Base-by-base conservation (phyloP, 2,797 vertebrate species). In the Buceros bicornis region DNA sequence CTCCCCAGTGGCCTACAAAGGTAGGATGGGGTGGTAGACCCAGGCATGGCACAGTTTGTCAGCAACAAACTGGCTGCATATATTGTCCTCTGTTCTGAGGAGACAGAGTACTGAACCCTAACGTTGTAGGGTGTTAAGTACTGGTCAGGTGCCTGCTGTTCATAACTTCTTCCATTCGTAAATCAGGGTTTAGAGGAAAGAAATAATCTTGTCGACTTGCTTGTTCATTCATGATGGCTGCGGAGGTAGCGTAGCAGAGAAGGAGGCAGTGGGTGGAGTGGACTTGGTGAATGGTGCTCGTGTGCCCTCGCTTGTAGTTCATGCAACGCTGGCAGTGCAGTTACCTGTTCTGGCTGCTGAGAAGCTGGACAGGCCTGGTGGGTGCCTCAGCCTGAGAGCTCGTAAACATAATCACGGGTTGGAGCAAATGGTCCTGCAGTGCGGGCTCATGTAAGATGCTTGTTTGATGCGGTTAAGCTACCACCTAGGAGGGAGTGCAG, bases 341-440 rank as follows among this genome's bases (percentile, higher is more conserved):
- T 28, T 79, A 35, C 29, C 47, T 72, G 20, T 65, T 54, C 70
- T 78, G 62, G 21, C 50, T 56, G 50, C 93, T 47, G 11, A 11
- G 70, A 20, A 72, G 64, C 60, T 71, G 50, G 14, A 7, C 61
- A 51, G 57, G 40, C 26, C 53, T 48, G 47, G 4, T 13, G 64
- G 37, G 16, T 31, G 21, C 50, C 33, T 28, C 18, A 57, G 56
- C 61, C 65, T 4, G 0, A 31, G 61, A 74, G 48, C 40, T 56
- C 37, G 31, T 11, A 40, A 13, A 20, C 0, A 0, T 29, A 7
- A 7, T 21, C 16, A 8, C 66, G 53, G 18, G 17, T 25, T 60
- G 48, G 80, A 84, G 67, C 66, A 58, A 21, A 37, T 2, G 1
- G n/a, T 61, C n/a, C 35, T 61, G 42, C 50, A 2, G 5, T 6